These are phyloP conservation scores for Selenia dentaria DNA, from an alignment of 2,888 invertebrate genomes.

Conservation along the genomic window DNA sequence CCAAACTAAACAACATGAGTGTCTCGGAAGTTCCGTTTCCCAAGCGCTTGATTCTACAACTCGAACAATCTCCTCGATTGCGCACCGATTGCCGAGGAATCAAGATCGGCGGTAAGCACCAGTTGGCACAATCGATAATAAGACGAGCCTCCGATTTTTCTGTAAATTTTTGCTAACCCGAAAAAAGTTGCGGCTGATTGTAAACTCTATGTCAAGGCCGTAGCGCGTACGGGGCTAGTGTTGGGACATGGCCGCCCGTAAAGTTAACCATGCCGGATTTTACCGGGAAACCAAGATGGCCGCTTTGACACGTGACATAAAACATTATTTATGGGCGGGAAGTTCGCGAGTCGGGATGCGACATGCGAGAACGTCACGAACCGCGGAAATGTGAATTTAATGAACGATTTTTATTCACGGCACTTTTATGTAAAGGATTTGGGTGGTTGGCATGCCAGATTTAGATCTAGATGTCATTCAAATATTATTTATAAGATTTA, in stretches of 20 bases:
- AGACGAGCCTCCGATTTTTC: slow-evolving; percentile 69
- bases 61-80: slow-evolving; percentile 68
- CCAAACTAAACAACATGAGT: slow-evolving; percentile 43
- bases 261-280: slow-evolving; percentile 54
- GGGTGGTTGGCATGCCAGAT: slow-evolving; percentile 31
- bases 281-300: slow-evolving; percentile 69
- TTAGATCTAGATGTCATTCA: slow-evolving; percentile 13
- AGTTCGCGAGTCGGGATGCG: slow-evolving; percentile 76
- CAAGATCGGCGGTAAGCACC: slow-evolving; percentile 79
- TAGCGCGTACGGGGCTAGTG: slow-evolving; percentile 48
- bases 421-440: slow-evolving; percentile 62
- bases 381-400: slow-evolving; percentile 67
- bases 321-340: slow-evolving; percentile 75
- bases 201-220: slow-evolving; percentile 57
- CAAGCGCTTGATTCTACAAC: slow-evolving; percentile 46
- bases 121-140: slow-evolving; percentile 81
- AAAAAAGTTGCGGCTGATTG: slow-evolving; percentile 41
- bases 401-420: slow-evolving; percentile 77
- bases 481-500: neutral
- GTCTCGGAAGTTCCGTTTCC: slow-evolving; percentile 42
- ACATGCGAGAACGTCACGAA: slow-evolving; percentile 79
- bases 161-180: slow-evolving; percentile 44
- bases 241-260: slow-evolving; percentile 40
- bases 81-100: slow-evolving; percentile 67
- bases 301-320: slow-evolving; percentile 79